Percentiles rank a stretch among this genome's conserved stretches.
Conservation (phyloP, 30 jellyfish, hydroid and myxozoan genomes). For the Chrysaora quinquecirrha region DNA sequence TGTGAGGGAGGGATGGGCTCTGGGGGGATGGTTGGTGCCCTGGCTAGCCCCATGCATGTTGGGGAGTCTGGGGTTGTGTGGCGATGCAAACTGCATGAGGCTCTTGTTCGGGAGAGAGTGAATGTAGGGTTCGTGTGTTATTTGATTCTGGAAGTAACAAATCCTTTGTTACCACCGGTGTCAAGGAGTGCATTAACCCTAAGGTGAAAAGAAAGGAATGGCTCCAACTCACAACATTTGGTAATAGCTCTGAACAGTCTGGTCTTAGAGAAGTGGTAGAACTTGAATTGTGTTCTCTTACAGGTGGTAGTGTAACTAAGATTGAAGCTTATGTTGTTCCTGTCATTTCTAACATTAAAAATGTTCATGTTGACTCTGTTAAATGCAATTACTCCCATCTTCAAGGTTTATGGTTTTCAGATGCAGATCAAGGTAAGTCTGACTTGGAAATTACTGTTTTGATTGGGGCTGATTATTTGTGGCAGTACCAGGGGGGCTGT, state of each 20-base stretch:
- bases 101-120: no score
- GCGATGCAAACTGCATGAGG: no score
- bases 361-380: no score
- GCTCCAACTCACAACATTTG: conserved; percentile 28
- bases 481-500: conserved; percentile 37
- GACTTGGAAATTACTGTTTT: conserved; percentile 32
- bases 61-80: no score
- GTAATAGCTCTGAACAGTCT: no score
- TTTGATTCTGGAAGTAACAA: conserved; percentile 60
- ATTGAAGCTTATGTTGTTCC: conserved; percentile 43
- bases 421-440: conserved; percentile 8
- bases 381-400: no score
- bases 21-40: conserved; percentile 17
- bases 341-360: no score
- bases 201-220: conserved; percentile 29
- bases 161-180: conserved; percentile 35
- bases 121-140: conserved; percentile 39
- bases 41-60: conserved; percentile 28
- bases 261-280: no score
- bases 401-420: no score
- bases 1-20: conserved; percentile 48
- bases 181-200: conserved; percentile 25
- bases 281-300: no score
- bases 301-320: conserved; percentile 7
- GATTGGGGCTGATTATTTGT: conserved; percentile 47